Evolutionary conservation across 2,113 vertebrate species (phyloP).

Genomic region (Glaucidium brasilianum): DNA sequence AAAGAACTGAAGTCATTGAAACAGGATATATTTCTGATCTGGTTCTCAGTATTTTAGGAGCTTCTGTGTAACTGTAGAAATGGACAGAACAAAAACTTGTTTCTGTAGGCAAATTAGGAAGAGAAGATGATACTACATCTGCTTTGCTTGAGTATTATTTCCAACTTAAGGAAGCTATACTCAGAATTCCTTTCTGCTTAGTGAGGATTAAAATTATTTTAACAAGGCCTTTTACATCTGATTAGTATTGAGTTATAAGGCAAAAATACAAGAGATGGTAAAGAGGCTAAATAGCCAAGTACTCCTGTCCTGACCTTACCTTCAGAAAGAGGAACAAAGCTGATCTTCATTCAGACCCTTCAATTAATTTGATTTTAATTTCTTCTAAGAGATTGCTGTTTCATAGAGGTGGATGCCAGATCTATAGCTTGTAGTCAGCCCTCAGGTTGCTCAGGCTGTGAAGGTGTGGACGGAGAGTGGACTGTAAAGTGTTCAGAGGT

Average conservation of each 20-base stretch:
- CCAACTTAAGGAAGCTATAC: neutral
- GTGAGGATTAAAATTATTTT: constrained; percentile 16
- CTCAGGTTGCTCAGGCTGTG: neutral
- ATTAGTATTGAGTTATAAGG: neutral
- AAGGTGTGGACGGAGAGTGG: neutral
- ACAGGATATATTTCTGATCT: neutral
- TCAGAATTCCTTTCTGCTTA: neutral
- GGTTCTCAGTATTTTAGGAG: neutral
- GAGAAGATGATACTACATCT: neutral
- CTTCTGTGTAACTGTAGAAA: neutral
- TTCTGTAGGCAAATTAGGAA: neutral
- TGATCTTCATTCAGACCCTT: neutral
- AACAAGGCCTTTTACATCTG: neutral
- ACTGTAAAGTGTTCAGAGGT: neutral
- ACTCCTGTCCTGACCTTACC: neutral
- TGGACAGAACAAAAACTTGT: neutral
- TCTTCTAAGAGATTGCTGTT: neutral
- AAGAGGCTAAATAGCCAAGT: neutral
- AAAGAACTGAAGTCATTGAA: neutral
- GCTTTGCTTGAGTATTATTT: neutral
- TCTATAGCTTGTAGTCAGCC: neutral
- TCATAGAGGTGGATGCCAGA: neutral
- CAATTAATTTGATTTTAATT: neutral
- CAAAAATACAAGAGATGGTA: neutral
- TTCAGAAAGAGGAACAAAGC: neutral